phyloP scores from a whole-genome alignment of 2,888 invertebrate species.

The Oeneis ivallda region DNA sequence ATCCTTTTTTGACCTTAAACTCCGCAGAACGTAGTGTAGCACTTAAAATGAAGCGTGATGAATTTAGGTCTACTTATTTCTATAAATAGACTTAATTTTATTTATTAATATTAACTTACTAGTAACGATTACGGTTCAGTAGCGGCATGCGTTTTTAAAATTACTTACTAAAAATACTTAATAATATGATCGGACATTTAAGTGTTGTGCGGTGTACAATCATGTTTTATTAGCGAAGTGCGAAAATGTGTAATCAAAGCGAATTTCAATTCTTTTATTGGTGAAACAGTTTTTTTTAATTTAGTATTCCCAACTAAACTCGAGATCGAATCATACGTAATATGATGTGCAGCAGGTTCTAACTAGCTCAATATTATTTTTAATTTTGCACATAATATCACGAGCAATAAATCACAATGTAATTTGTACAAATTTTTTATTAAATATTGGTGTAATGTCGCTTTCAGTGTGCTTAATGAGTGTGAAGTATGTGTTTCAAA shows the following conservation, averaged over 20 bases:
- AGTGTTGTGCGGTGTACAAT: background rate
- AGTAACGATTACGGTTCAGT: background rate
- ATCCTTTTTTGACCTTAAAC: conserved; percentile 73
- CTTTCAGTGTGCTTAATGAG: conserved; percentile 57
- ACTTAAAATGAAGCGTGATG: conserved; percentile 41
- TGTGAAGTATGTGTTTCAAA: conserved; percentile 45
- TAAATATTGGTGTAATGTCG: conserved; percentile 66
- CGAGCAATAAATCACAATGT: conserved; percentile 75
- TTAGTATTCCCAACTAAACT: conserved; percentile 1
- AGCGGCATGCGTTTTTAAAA: background rate
- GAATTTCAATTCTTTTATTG: conserved; percentile 4
- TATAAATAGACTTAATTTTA: conserved; percentile 31
- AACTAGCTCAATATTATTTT: conserved; percentile 65
- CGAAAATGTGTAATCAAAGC: conserved; percentile 12
- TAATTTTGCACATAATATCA: conserved; percentile 70
- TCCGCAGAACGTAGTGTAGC: conserved; percentile 44
- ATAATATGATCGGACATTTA: background rate
- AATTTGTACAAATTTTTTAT: conserved; percentile 66
- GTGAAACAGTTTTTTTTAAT: conserved; percentile 10
- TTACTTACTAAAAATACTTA: background rate
- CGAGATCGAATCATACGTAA: background rate
- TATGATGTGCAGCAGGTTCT: conserved; percentile 68
- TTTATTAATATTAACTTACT: background rate
- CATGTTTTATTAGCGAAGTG: background rate
- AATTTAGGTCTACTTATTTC: conserved; percentile 34